Conservation (phyloP, 1,140 invertebrate genomes). For the Zaprionus gabonicus region DNA sequence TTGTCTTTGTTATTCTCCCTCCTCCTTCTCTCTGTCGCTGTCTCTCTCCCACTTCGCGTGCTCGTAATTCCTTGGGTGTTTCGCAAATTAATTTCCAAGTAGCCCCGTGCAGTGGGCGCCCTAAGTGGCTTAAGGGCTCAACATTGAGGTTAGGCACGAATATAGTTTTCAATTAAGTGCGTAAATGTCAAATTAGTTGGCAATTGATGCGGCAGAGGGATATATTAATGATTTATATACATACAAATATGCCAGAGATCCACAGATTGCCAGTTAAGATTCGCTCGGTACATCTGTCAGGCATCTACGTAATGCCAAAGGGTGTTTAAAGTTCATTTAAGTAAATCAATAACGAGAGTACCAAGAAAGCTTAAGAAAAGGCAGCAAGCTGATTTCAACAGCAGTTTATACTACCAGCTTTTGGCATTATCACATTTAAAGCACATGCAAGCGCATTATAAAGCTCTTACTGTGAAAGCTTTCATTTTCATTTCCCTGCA, state of each 20-base stretch:
- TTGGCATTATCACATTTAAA: too few species aligned
- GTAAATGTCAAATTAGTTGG: constrained; percentile 75
- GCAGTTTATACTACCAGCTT: too few species aligned
- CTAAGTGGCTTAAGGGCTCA: constrained; percentile 70
- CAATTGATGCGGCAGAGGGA: constrained; percentile 46
- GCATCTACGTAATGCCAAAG: neutral
- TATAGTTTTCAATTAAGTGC: constrained; percentile 70
- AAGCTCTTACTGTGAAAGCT: too few species aligned
- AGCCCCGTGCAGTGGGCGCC: constrained; percentile 34
- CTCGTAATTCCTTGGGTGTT: constrained; percentile 43
- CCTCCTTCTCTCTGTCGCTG: neutral
- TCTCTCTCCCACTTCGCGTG: neutral
- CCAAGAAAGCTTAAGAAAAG: too few species aligned
- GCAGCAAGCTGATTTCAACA: too few species aligned
- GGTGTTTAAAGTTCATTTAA: neutral
- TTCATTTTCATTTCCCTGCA: too few species aligned
- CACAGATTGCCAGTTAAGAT: constrained; percentile 1
- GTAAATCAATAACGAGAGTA: too few species aligned
- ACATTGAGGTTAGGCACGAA: constrained; percentile 26
- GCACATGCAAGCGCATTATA: too few species aligned
- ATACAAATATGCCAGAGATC: neutral
- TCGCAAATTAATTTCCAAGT: constrained; percentile 70
- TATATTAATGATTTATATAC: constrained; percentile 11
- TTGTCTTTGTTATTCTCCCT: constrained; percentile 21
- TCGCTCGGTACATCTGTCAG: neutral